Evolutionary conservation across 2,888 invertebrate species (phyloP), one percentile per base, ranked within the genome.

Genomic region (Calameuta filiformis): DNA sequence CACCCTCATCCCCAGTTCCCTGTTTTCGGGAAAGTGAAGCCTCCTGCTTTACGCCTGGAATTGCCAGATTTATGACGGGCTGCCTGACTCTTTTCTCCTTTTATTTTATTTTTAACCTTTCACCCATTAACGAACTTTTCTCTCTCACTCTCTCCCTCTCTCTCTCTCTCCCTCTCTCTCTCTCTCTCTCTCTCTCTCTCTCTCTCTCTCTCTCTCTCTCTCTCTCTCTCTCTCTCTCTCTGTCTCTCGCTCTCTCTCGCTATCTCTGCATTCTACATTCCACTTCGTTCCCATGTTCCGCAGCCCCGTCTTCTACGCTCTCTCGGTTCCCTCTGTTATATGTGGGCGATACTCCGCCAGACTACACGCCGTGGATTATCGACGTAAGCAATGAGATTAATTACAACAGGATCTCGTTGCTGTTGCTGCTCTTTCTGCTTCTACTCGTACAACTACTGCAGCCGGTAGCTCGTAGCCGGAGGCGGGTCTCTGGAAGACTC

Each of bases 11-110:
- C 68, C 73, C 73, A 76, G 80, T 73, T 86, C 80, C 81, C 80
- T 81, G 81, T 82, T 85, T 83, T 84, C 84, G 81, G 75, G 77
- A 56, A 80, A 81, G 79, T 82, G 83, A 80, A 80, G 80, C 76
- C 80, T 56, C 56, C 56, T 79, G 83, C 85, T 87, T 86, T 87
- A 85, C 85, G 86, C 84, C 81, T 81, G 86, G 87, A 84, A 89
- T 89, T 85, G 87, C 82, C 85, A 88, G 90, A 91, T 91, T 91
- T 91, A 91, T 91, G 90, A 90, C 88, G 88, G 86, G 84, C 86
- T 85, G 85, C 85, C 85, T 81, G 82, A 84, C 81, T 79, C 83
- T 81, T 82, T 80, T 81, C 82, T 81, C 71, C 33, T 71, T 31
- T 71, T 34, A 34, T 71, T 78, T 85, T 90, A 90, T 90, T 90